Conservation (phyloP, 2,113 vertebrate genomes). For the Myotis davidii region DNA sequence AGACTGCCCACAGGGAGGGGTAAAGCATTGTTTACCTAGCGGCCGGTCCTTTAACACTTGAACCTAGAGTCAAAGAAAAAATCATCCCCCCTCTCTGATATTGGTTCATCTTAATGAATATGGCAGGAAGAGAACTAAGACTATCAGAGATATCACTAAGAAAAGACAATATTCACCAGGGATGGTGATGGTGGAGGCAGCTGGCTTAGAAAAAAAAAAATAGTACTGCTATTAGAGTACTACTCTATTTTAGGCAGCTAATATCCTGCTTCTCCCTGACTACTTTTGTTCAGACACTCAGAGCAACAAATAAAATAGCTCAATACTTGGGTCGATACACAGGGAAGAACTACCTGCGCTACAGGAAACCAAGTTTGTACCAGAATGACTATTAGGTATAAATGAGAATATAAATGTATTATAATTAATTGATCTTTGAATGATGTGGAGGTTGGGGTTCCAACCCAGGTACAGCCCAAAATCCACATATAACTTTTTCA, state of each 20-base stretch:
- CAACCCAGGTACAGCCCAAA: neutral
- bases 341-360: neutral
- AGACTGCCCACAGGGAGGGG: neutral
- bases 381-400: neutral
- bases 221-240: neutral
- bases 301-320: neutral
- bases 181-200: neutral
- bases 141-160: neutral
- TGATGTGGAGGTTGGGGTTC: neutral
- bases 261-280: neutral
- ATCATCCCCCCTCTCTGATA: neutral
- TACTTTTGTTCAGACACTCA: neutral
- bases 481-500: neutral
- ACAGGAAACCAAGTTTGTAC: neutral
- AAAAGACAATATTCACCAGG: neutral
- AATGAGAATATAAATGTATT: neutral
- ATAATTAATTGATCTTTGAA: neutral
- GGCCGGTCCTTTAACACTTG: neutral
- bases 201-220: neutral
- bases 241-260: neutral
- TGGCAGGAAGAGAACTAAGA: neutral
- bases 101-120: neutral
- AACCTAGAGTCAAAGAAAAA: neutral
- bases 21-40: neutral
- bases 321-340: neutral